Evolutionary conservation across 2,888 invertebrate genomes (phyloP).

Genomic region (Melanostoma scalare): DNA sequence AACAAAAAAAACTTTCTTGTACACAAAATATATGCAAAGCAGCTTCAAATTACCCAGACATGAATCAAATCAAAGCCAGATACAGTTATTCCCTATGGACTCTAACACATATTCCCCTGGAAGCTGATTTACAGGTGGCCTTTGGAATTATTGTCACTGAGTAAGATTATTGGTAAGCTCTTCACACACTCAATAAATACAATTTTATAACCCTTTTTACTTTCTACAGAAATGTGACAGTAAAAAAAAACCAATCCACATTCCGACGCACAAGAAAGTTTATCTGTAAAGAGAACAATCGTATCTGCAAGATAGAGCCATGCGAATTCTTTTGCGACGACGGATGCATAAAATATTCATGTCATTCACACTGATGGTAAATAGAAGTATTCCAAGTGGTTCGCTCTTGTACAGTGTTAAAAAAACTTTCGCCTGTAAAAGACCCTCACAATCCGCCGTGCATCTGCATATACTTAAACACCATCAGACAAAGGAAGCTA

Average conservation of each 20-base stretch:
- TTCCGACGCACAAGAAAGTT: not conserved
- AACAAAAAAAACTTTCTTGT: constrained; percentile 9
- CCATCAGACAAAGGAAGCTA: not conserved
- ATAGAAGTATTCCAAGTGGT: constrained; percentile 30
- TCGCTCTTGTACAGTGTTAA: constrained; percentile 8
- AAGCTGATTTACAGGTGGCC: not conserved
- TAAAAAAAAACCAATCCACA: not conserved
- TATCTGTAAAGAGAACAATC: constrained; percentile 17
- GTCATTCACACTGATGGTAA: constrained; percentile 38
- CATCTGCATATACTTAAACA: constrained; percentile 35
- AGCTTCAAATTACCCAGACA: not conserved
- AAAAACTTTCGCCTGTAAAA: constrained; percentile 53
- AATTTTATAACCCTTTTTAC: constrained; percentile 38
- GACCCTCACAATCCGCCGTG: constrained; percentile 23
- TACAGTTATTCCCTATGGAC: not conserved
- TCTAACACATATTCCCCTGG: not conserved
- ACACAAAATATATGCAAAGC: constrained; percentile 20
- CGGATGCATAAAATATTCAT: constrained; percentile 64
- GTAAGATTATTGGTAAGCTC: not conserved
- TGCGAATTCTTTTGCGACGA: constrained; percentile 49
- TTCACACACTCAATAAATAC: not conserved
- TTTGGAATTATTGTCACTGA: not conserved
- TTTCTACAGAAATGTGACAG: constrained; percentile 38
- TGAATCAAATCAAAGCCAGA: constrained; percentile 14
- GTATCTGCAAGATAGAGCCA: constrained; percentile 28